Conservation (phyloP, 53 echinoderm and acorn worm species). For the Echinometra lucunter region DNA sequence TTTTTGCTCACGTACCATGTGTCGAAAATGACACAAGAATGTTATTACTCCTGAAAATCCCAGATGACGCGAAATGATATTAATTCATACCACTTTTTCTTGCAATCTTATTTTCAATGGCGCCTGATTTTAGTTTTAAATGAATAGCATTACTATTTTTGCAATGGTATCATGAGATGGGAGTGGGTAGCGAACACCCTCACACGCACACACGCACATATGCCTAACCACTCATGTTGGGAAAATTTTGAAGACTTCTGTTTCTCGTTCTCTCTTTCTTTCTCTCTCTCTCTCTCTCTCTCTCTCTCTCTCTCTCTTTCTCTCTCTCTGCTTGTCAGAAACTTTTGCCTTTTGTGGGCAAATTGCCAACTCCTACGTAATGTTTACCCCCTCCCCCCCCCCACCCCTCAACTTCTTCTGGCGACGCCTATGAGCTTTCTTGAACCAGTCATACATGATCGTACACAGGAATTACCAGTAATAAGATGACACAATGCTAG, state of each 20-base stretch:
- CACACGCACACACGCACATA: neutral
- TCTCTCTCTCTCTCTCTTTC: neutral
- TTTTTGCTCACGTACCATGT: too few species aligned
- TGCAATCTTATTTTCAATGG: too few species aligned
- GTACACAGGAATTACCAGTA: neutral
- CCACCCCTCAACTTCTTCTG: neutral
- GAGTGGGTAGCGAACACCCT: neutral
- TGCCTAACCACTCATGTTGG: neutral
- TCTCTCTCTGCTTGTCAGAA: neutral
- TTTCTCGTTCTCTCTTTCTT: too few species aligned
- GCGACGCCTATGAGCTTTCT: neutral
- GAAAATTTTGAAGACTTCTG: neutral
- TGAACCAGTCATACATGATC: neutral
- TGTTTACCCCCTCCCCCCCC: too few species aligned
- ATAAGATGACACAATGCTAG: conserved; percentile 40
- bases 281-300: neutral
- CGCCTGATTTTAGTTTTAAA: neutral
- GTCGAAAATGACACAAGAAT: too few species aligned
- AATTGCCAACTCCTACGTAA: neutral
- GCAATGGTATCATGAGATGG: neutral
- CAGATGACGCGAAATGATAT: too few species aligned
- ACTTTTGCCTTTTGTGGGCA: neutral
- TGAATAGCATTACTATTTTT: neutral
- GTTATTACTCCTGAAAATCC: too few species aligned
- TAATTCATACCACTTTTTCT: too few species aligned